A percentile compares a stretch with the other conserved stretches of the same genome.
Evolutionary conservation across 2,113 vertebrate genomes (phyloP).

Genomic region (Corythaixoides concolor): DNA sequence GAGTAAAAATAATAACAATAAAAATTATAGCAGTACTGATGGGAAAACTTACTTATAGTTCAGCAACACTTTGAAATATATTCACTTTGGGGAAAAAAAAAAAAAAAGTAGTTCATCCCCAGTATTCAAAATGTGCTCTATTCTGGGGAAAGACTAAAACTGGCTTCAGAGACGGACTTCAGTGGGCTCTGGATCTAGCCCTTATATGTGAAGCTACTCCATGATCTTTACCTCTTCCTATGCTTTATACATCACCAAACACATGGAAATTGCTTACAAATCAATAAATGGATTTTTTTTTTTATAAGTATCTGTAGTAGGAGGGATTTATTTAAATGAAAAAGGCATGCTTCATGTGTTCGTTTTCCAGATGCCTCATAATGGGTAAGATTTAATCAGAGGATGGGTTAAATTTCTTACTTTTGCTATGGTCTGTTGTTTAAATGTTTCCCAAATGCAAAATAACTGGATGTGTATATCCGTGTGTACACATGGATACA

Average conservation of each 20-base stretch:
- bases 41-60: background rate
- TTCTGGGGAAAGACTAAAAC: background rate
- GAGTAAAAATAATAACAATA: background rate
- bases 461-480: background rate
- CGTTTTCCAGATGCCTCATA: background rate
- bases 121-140: background rate
- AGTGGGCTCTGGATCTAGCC: background rate
- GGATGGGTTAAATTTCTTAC: background rate
- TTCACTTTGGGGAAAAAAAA: background rate
- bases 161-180: background rate
- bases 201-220: background rate
- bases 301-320: background rate
- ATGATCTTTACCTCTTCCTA: background rate
- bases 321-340: background rate
- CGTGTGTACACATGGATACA: background rate
- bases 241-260: background rate
- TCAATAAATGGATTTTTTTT: background rate
- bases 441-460: background rate
- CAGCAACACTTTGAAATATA: background rate
- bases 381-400: background rate
- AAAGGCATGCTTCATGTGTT: background rate
- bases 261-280: background rate
- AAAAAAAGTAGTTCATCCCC: accelerated
- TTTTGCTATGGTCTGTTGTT: background rate
- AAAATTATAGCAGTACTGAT: background rate